Percentiles rank a stretch among this genome's conserved stretches.
Evolutionary conservation across 2,888 invertebrate genomes (phyloP).

Genomic region (Colletes collaris): DNA sequence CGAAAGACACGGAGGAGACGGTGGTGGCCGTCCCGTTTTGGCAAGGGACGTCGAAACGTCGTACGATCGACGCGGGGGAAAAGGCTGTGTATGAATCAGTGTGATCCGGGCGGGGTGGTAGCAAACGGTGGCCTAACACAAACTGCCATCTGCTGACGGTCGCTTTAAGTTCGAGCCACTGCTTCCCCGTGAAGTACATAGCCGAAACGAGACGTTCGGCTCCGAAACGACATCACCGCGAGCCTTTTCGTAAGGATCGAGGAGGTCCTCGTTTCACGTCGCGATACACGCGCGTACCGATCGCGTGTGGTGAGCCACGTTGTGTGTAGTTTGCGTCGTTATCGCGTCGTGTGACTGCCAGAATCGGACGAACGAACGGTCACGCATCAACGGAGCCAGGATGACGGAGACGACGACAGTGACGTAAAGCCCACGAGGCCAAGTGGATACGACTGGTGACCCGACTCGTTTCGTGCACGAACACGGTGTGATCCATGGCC

Average conservation of each 20-base stretch:
- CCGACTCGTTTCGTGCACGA: background rate
- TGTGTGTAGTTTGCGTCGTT: slow-evolving; percentile 18
- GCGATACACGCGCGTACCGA: slow-evolving; percentile 14
- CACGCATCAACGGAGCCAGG: slow-evolving; percentile 39
- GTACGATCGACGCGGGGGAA: slow-evolving; percentile 16
- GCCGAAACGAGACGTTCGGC: slow-evolving; percentile 78
- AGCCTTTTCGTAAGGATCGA: slow-evolving; percentile 22
- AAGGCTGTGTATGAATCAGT: slow-evolving; percentile 30
- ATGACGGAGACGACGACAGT: slow-evolving; percentile 62
- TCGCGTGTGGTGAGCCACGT: slow-evolving; percentile 3
- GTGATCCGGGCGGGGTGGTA: slow-evolving; percentile 63
- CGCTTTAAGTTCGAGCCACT: slow-evolving; percentile 68
- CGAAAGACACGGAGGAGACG: background rate
- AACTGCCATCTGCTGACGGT: slow-evolving; percentile 76
- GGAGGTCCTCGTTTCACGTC: slow-evolving; percentile 5
- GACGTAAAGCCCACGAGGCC: slow-evolving; percentile 62
- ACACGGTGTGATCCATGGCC: slow-evolving; percentile 5
- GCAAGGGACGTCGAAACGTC: background rate
- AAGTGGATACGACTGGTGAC: slow-evolving; percentile 43
- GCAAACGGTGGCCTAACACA: slow-evolving; percentile 49
- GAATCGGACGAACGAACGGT: slow-evolving; percentile 38
- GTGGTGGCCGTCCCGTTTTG: background rate
- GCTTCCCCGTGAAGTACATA: slow-evolving; percentile 79
- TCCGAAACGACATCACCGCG: slow-evolving; percentile 44
- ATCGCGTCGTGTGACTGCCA: slow-evolving; percentile 22